A percentile compares a stretch with the other conserved stretches of the same genome.
Evolutionary conservation across 2,797 vertebrate genomes (phyloP).

Genomic region (Anolis apletophallus): DNA sequence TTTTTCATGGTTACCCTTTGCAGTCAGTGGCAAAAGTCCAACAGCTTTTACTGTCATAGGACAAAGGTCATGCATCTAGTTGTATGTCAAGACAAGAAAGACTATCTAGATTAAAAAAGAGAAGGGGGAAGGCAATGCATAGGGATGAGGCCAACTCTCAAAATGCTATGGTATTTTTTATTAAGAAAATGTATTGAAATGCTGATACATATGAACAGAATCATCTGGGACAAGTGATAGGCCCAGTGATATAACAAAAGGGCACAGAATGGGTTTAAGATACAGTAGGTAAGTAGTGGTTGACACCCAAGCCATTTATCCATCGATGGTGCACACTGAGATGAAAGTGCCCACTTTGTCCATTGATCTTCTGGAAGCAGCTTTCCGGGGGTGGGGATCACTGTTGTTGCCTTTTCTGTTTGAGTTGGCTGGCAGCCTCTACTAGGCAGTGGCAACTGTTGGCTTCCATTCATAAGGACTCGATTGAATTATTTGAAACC

Average conservation of each 20-base stretch:
- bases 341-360: background rate
- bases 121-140: background rate
- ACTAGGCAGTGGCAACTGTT: background rate
- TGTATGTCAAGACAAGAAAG: background rate
- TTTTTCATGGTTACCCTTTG: slow-evolving; percentile 16
- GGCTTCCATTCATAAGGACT: background rate
- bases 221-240: background rate
- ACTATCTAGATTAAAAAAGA: background rate
- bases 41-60: background rate
- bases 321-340: background rate
- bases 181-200: slow-evolving; percentile 7
- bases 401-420: background rate
- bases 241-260: background rate
- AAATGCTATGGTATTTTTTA: background rate
- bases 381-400: no score
- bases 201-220: no score
- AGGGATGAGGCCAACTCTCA: background rate
- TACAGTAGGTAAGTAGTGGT: background rate
- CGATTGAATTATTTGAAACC: background rate
- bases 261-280: background rate
- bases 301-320: background rate
- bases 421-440: background rate
- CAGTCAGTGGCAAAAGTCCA: background rate
- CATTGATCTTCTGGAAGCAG: background rate
- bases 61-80: background rate